phyloP scores from a whole-genome alignment of 92 coral and sea anemone genomes.

The Bergia sp. region DNA sequence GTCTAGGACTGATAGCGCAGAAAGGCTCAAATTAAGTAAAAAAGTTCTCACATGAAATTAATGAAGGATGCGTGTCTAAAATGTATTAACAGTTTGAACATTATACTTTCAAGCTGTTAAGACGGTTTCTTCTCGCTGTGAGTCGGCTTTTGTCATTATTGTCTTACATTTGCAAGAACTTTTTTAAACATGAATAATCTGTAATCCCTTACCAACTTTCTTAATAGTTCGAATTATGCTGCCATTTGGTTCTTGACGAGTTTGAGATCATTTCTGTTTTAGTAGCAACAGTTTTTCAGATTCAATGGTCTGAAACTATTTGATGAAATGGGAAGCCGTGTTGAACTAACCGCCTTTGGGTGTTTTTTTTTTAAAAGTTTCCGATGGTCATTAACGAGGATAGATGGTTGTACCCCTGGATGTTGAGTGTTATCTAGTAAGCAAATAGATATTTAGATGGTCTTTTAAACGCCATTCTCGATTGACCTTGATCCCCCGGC shows the following conservation, averaged over 20 bases:
- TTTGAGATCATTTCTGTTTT: too few species aligned
- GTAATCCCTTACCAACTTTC: neutral
- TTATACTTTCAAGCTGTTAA: neutral
- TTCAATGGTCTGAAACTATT: too few species aligned
- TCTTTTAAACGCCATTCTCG: neutral
- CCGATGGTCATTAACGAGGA: neutral
- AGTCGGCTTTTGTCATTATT: neutral
- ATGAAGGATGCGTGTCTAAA: neutral
- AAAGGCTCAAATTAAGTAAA: neutral
- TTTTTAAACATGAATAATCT: neutral
- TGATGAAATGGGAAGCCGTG: too few species aligned
- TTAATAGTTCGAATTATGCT: too few species aligned
- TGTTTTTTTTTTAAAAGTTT: neutral
- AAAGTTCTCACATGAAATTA: neutral
- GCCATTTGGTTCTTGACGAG: too few species aligned
- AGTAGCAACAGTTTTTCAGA: too few species aligned
- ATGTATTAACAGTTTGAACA: neutral
- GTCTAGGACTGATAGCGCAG: neutral
- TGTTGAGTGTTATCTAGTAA: neutral
- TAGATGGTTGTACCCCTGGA: neutral
- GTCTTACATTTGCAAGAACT: neutral
- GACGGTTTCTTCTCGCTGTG: neutral
- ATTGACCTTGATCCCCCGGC: neutral
- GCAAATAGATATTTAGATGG: neutral
- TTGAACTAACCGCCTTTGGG: neutral